A percentile compares a stretch with the other conserved stretches of the same genome.
Evolutionary conservation across 2,888 invertebrate species (phyloP).

Genomic region (Pristionchus exspectatus): DNA sequence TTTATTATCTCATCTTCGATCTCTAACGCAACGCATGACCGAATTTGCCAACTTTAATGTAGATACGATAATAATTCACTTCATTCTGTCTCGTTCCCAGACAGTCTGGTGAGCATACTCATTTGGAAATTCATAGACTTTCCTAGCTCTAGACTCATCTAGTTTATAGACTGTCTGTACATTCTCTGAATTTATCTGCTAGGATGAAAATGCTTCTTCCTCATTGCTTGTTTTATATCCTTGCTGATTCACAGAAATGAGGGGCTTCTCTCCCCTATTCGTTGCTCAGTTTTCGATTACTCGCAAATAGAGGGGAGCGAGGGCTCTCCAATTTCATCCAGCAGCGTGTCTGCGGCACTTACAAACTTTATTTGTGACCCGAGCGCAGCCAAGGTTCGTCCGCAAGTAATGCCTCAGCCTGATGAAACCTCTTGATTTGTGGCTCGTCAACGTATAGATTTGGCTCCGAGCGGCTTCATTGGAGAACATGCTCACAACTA

Average conservation of each 20-base stretch:
- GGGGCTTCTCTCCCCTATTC: not conserved
- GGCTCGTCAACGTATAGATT: too few relatives aligned
- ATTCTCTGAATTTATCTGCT: too few relatives aligned
- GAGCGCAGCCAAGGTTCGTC: not conserved
- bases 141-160: too few relatives aligned
- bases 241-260: not conserved
- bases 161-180: too few relatives aligned
- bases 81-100: not conserved
- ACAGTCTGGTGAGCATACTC: too few relatives aligned
- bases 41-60: not conserved
- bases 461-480: too few relatives aligned
- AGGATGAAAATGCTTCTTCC: not conserved
- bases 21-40: not conserved
- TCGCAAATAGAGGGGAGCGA: not conserved
- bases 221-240: not conserved
- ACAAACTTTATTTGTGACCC: conserved; percentile 3
- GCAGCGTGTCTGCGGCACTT: not conserved
- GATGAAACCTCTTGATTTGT: too few relatives aligned
- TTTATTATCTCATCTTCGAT: not conserved
- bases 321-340: conserved; percentile 19
- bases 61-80: not conserved
- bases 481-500: too few relatives aligned
- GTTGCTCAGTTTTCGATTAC: conserved; percentile 31
- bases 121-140: too few relatives aligned
- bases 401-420: too few relatives aligned